Conservation (phyloP, 2,113 vertebrate species). For the Columba janthina region DNA sequence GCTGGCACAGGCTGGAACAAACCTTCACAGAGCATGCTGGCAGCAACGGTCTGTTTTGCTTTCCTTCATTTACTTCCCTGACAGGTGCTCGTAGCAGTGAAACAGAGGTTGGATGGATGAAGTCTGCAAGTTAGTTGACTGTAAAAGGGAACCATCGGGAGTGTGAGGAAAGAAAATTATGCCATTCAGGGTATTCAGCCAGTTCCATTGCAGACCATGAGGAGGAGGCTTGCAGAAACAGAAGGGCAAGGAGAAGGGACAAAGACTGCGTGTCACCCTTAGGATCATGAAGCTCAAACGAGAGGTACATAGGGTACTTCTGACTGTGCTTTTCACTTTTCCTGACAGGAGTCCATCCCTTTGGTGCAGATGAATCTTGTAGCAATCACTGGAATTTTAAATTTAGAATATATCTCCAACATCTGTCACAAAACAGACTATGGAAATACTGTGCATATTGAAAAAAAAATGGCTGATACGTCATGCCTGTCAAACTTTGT, state of each 20-base stretch:
- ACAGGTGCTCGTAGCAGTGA: background rate
- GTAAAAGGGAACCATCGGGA: background rate
- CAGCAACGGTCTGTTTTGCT: background rate
- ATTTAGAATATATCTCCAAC: background rate
- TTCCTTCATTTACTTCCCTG: background rate
- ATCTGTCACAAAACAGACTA: background rate
- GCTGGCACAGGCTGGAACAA: background rate
- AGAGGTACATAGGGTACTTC: background rate
- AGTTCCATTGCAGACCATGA: background rate
- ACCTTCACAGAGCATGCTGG: background rate
- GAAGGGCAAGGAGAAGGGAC: background rate
- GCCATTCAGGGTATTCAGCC: background rate
- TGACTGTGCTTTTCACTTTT: background rate
- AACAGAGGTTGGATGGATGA: background rate
- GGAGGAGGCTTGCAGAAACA: background rate
- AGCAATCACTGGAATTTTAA: background rate
- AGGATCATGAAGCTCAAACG: background rate
- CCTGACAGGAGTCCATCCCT: background rate
- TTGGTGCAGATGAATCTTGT: background rate
- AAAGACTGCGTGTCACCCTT: background rate
- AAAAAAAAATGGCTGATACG: background rate
- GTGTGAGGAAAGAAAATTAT: background rate
- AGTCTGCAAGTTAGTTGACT: background rate
- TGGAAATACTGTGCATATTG: background rate
- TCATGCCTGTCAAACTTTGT: background rate